Conservation (phyloP, 2,888 invertebrate genomes). For the Acleris laterana region DNA sequence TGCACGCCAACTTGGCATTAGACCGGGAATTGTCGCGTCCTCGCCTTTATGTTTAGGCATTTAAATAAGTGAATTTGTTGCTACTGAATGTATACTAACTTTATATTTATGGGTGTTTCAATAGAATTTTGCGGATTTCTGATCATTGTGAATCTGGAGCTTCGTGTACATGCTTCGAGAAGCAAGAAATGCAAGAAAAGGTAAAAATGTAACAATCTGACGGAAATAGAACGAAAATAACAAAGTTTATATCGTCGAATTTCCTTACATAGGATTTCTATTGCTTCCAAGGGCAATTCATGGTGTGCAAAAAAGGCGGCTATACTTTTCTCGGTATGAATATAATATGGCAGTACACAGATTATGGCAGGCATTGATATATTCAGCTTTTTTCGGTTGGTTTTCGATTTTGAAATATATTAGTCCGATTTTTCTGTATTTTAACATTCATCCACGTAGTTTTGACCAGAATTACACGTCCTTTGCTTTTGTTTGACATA, state of each 20-base stretch:
- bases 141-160: too few species aligned
- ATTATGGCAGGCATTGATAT: slow-evolving; percentile 1
- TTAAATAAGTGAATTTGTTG: slow-evolving; percentile 3
- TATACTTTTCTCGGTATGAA: slow-evolving; percentile 50
- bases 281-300: slow-evolving; percentile 50
- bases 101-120: not conserved
- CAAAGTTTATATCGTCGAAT: slow-evolving; percentile 53
- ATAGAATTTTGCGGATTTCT: too few species aligned
- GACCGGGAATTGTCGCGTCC: slow-evolving; percentile 41
- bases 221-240: too few species aligned
- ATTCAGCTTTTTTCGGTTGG: not conserved
- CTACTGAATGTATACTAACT: slow-evolving; percentile 30
- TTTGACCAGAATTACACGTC: too few species aligned
- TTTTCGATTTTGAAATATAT: not conserved
- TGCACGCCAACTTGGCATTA: slow-evolving; percentile 11
- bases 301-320: slow-evolving; percentile 52
- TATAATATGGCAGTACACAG: slow-evolving; percentile 52
- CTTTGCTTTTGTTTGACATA: too few species aligned
- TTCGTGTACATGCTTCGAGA: too few species aligned
- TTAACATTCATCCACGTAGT: too few species aligned
- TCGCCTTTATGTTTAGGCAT: slow-evolving; percentile 9
- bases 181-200: too few species aligned
- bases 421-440: too few species aligned
- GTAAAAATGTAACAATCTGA: too few species aligned
- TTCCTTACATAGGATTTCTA: slow-evolving; percentile 60